A percentile compares a stretch with the other conserved stretches of the same genome.
Conservation (phyloP, 2,797 vertebrate genomes). For the Danio jaintianensis region DNA sequence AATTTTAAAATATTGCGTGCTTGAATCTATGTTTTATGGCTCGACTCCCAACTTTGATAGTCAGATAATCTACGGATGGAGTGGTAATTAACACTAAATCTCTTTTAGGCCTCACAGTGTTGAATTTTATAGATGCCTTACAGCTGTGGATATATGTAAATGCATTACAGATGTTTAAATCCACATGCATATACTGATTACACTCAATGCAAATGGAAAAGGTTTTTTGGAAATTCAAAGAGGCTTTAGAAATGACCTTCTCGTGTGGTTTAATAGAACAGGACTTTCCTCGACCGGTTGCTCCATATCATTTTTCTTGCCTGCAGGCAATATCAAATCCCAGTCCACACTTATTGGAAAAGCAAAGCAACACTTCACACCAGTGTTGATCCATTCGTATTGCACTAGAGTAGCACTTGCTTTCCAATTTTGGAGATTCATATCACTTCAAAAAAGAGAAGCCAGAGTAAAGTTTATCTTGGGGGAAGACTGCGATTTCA, state of each 20-base stretch:
- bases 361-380: conserved; percentile 29
- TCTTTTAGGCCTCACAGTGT: background rate
- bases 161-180: conserved; percentile 47
- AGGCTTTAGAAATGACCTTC: conserved; percentile 22
- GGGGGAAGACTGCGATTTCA: conserved; percentile 36
- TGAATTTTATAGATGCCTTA: conserved; percentile 24
- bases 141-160: conserved; percentile 39
- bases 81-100: conserved; percentile 10
- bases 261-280: conserved; percentile 31
- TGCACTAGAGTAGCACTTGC: background rate
- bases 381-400: conserved; percentile 16
- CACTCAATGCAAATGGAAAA: conserved; percentile 15
- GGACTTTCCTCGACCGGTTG: conserved; percentile 11
- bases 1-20: background rate
- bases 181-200: conserved; percentile 26
- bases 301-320: conserved; percentile 39
- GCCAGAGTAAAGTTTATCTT: conserved; percentile 57
- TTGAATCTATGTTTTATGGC: background rate
- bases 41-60: background rate
- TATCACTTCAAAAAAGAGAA: conserved; percentile 11
- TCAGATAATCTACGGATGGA: background rate
- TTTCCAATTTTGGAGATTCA: conserved; percentile 32
- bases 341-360: conserved; percentile 16
- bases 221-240: conserved; percentile 21
- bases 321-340: conserved; percentile 36